These are phyloP conservation scores for Aphis craccivora DNA, from an alignment of 1,140 invertebrate genomes.

Conservation along the genomic window DNA sequence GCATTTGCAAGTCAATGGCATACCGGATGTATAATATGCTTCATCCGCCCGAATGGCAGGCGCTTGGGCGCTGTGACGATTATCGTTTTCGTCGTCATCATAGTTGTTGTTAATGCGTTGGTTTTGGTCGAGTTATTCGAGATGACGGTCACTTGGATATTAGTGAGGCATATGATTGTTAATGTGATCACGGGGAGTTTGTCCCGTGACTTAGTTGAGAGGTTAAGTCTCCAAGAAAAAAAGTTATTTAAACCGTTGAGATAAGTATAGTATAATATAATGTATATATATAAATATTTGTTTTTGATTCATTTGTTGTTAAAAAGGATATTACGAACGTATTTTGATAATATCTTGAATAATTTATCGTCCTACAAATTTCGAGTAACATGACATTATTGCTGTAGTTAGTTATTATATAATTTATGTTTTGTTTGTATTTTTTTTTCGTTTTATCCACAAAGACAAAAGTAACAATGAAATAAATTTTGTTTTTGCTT, in stretches of 20 bases:
- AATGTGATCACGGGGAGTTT: not conserved
- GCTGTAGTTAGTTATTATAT: not conserved
- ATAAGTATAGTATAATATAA: not conserved
- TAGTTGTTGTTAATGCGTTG: not conserved
- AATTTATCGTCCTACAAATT: not conserved
- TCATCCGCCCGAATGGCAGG: not conserved
- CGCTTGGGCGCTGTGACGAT: rapidly evolving
- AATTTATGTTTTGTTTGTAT: not conserved
- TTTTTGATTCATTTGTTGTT: not conserved
- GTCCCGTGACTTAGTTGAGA: not conserved
- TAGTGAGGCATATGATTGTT: not conserved
- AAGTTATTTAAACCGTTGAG: not conserved
- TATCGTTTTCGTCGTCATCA: not conserved
- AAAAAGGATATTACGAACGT: not conserved
- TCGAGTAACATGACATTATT: not conserved
- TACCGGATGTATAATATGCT: not conserved
- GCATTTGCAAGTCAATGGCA: not conserved
- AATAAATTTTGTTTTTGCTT: not conserved
- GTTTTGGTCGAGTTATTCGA: not conserved
- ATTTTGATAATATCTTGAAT: constrained; percentile 7
- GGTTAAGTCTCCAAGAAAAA: not conserved
- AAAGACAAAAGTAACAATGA: not conserved
- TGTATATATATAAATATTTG: not conserved
- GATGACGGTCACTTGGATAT: not conserved
- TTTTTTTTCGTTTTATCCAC: not conserved